These are phyloP conservation scores for Trissoscelio sp. DNA, from an alignment of 2,888 invertebrate genomes.

Conservation along the genomic window DNA sequence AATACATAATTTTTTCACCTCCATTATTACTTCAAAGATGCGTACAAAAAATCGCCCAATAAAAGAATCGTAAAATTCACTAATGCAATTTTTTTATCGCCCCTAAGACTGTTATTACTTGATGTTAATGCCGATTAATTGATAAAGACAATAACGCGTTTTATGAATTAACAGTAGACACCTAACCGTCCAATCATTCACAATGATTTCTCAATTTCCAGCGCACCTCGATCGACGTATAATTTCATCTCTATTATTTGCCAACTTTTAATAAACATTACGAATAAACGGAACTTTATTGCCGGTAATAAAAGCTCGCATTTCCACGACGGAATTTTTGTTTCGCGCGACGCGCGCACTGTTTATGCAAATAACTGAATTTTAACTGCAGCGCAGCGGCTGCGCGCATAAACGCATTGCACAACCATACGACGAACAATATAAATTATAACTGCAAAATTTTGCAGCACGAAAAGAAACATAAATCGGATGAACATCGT, in stretches of 20 bases:
- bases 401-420: not conserved
- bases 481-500: constrained; percentile 54
- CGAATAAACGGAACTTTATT: constrained; percentile 29
- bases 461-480: constrained; percentile 17
- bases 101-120: not conserved
- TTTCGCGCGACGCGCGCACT: constrained; percentile 21
- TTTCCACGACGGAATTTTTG: constrained; percentile 17
- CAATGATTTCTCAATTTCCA: not conserved
- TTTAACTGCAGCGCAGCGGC: constrained; percentile 33
- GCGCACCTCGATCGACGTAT: not conserved
- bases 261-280: constrained; percentile 31
- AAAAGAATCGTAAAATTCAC: constrained; percentile 8
- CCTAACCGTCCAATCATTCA: not conserved
- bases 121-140: no score
- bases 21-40: no score
- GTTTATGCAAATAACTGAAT: constrained; percentile 53
- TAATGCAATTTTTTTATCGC: no score
- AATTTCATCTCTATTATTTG: constrained; percentile 10
- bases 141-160: no score
- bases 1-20: no score
- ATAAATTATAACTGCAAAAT: constrained; percentile 50
- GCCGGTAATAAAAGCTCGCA: constrained; percentile 32
- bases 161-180: no score
- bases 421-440: constrained; percentile 25
- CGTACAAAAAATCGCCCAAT: not conserved